These are phyloP conservation scores for Rapana venosa DNA, from an alignment of 2,888 invertebrate species.

Conservation along the genomic window DNA sequence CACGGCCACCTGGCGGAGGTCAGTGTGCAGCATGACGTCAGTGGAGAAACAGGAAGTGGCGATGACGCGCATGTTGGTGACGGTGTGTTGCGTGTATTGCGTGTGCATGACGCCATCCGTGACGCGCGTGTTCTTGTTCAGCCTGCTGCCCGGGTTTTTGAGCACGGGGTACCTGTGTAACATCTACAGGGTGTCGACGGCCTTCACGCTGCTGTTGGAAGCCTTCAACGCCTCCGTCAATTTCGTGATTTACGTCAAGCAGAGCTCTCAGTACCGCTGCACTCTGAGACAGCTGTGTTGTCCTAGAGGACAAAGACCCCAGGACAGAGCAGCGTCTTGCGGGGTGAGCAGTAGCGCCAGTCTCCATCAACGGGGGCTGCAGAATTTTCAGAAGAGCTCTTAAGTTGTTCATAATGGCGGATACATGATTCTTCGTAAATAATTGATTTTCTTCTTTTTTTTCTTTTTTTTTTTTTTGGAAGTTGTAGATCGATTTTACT, in stretches of 20 bases:
- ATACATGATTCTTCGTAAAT: no score
- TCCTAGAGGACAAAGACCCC: no score
- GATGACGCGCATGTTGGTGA: conserved; percentile 40
- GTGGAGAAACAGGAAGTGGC: conserved; percentile 37
- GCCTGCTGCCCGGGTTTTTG: conserved; percentile 14
- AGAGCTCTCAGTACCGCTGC: background rate
- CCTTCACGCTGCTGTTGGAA: background rate
- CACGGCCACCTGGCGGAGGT: background rate
- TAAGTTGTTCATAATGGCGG: no score
- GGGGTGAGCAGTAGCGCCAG: no score
- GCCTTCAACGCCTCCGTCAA: conserved; percentile 12
- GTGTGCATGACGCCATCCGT: conserved; percentile 21
- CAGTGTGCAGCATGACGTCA: conserved; percentile 23
- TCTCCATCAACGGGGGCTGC: no score
- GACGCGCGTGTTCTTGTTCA: background rate
- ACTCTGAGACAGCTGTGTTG: background rate
- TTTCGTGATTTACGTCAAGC: conserved; percentile 6
- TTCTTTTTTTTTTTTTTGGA: no score
- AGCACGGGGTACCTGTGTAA: conserved; percentile 18
- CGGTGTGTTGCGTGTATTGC: conserved; percentile 27
- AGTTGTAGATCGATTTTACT: no score
- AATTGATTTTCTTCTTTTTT: no score
- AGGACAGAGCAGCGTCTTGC: no score
- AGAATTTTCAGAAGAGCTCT: no score
- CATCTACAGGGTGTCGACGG: background rate